Evolutionary conservation across 2,797 vertebrate species (phyloP).

Genomic region (Mallotus villosus): DNA sequence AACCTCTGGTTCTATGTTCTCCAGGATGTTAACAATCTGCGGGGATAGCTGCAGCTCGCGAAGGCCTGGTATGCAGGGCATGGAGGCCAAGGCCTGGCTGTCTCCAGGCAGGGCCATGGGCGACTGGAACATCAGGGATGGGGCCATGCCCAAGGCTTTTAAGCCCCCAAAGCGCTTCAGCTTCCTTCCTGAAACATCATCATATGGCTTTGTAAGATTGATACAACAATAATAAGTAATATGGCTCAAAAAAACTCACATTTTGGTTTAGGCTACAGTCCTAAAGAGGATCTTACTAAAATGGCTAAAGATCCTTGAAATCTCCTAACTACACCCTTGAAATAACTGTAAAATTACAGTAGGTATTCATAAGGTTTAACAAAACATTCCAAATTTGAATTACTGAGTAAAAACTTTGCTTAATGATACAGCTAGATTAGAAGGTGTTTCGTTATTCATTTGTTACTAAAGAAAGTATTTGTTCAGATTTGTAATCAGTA

Average conservation of each 20-base stretch:
- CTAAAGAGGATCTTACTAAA: too few species aligned
- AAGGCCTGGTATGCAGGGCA: slow-evolving; percentile 79
- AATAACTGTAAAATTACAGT: too few species aligned
- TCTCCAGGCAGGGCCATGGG: slow-evolving; percentile 64
- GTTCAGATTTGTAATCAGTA: too few species aligned
- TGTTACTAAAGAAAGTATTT: too few species aligned
- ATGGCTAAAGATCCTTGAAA: neutral
- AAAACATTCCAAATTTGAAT: too few species aligned
- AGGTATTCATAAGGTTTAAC: too few species aligned
- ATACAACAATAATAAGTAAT: neutral
- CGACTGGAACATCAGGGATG: slow-evolving; percentile 74
- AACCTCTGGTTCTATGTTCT: slow-evolving; percentile 91
- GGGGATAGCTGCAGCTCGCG: slow-evolving; percentile 86
- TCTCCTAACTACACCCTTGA: neutral
- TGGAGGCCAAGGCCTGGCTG: slow-evolving; percentile 71
- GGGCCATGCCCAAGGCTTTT: slow-evolving; percentile 81
- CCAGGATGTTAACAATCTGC: slow-evolving; percentile 84
- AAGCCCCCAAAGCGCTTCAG: slow-evolving; percentile 92
- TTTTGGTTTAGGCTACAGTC: too few species aligned
- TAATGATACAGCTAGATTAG: too few species aligned
- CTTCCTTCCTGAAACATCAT: slow-evolving; percentile 84
- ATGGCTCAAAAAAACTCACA: too few species aligned
- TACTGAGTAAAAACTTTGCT: too few species aligned
- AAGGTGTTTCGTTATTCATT: too few species aligned
- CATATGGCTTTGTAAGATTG: neutral